Evolutionary conservation across 2,888 invertebrate species (phyloP).

Genomic region (Abrostola triplasia): DNA sequence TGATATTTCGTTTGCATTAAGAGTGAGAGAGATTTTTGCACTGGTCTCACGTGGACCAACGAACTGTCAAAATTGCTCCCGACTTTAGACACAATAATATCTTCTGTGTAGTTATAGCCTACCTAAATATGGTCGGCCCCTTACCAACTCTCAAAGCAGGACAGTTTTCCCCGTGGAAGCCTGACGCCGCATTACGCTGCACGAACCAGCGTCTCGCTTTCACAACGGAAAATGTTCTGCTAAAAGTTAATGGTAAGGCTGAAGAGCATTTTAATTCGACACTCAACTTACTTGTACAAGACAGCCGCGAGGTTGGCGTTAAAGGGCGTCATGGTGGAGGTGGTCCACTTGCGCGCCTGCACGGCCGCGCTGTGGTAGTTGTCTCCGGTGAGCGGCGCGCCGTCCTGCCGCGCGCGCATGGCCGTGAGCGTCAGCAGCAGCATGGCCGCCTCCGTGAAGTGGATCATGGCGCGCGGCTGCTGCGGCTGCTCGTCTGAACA

Average conservation of each 20-base stretch:
- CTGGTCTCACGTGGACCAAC: no score
- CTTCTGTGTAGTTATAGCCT: no score
- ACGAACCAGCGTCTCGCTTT: background rate
- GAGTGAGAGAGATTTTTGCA: no score
- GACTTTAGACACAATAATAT: no score
- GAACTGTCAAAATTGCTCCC: no score
- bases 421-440: constrained; percentile 89
- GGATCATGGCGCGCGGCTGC: constrained; percentile 90
- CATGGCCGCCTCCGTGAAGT: constrained; percentile 90
- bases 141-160: no score
- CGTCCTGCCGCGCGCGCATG: constrained; percentile 90
- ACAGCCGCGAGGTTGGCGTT: constrained; percentile 92
- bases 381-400: constrained; percentile 88
- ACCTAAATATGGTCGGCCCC: no score
- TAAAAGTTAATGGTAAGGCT: background rate
- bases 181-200: background rate
- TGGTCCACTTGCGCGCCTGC: constrained; percentile 90
- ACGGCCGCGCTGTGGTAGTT: constrained; percentile 88
- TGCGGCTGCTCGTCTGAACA: constrained; percentile 70
- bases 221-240: background rate
- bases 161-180: no score
- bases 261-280: background rate
- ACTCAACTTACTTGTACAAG: constrained; percentile 91
- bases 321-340: constrained; percentile 91
- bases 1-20: no score